Evolutionary conservation across 2,113 vertebrate species (phyloP).

Genomic region (Falco punctatus): DNA sequence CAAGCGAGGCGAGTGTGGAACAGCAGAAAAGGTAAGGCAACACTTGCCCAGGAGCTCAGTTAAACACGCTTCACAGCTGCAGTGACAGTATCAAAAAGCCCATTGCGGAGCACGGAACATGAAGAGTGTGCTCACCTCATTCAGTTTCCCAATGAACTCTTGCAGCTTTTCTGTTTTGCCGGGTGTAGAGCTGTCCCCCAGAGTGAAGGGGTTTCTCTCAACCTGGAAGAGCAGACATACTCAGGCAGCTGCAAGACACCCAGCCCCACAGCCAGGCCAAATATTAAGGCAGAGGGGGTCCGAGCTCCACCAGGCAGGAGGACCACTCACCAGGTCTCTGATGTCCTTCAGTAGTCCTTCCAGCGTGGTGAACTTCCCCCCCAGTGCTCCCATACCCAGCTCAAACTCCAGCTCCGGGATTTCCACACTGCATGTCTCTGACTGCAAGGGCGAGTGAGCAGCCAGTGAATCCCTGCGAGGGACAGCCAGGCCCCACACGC

Average conservation of each 20-base stretch:
- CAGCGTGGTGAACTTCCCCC: conserved; percentile 94
- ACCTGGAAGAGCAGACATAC: conserved; percentile 67
- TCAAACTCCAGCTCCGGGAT: conserved; percentile 97
- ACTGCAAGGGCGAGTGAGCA: conserved; percentile 64
- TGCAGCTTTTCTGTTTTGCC: conserved; percentile 75
- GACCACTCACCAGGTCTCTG: conserved; percentile 81
- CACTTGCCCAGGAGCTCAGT: accelerated
- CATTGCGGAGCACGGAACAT: accelerated
- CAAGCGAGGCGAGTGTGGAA: accelerated
- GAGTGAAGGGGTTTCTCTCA: conserved; percentile 89
- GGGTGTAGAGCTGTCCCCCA: conserved; percentile 84
- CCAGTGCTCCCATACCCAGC: conserved; percentile 90
- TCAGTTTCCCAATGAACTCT: conserved; percentile 84
- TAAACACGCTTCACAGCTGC: accelerated
- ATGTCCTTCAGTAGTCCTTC: conserved; percentile 93
- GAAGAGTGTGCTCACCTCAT: conserved; percentile 65
- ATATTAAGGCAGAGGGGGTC: accelerated
- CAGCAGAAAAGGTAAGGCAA: accelerated
- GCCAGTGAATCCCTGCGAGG: accelerated
- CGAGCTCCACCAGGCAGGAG: not conserved
- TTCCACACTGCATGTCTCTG: conserved; percentile 86
- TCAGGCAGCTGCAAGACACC: not conserved
- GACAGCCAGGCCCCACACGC: accelerated
- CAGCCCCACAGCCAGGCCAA: not conserved
- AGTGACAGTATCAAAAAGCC: accelerated